Base-by-base conservation (phyloP, 1,140 invertebrate species). In the Orchesella cincta region DNA sequence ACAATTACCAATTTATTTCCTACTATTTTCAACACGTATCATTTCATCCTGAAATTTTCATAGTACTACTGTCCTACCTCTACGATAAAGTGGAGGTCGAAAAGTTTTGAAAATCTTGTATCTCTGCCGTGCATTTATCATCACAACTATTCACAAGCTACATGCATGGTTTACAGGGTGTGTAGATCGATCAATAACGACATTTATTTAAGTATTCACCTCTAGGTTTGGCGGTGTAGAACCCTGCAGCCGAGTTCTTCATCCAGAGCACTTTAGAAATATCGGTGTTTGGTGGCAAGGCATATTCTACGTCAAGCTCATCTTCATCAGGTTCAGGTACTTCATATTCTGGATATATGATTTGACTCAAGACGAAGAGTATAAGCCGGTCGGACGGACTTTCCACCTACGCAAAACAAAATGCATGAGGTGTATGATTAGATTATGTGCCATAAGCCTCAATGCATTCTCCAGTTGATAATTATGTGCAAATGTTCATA, bases 211-310 rank as follows among this genome's bases (percentile, higher is more conserved):
- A 46, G 20, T n/a, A n/a, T n/a, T n/a, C 76, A 84, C 83, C 83
- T 82, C 83, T 82, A 14, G 74, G 76, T 77, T 83, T 84, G 28
- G 83, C 73, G 52, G 79, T 81, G 74, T 83, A 84, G 73, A 83
- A 84, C 70, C 83, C 83, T 28, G 82, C 71, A 33, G 82, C 82
- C 31, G 75, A 72, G 34, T 80, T 81, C 23, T 79, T 74, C 20
- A 74, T 72, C 83, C 83, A 84, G 0, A 83, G 57, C 54, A 84
- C 39, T 79, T 82, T 83, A 14, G 80, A 70, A 14, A 82, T 23
- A 76, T 84, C 83, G 28, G 62, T 67, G 20, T 52, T 18, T n/a
- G 81, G 79, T 62, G 83, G 83, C 12, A 81, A 35, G 51, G 79
- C 80, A 75, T 78, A 84, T 29, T 80, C 72, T 35, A 75, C 39